Evolutionary conservation across 2,888 invertebrate species (phyloP), one percentile per base, ranked within the genome.

Genomic region (Drosophila meridiana): DNA sequence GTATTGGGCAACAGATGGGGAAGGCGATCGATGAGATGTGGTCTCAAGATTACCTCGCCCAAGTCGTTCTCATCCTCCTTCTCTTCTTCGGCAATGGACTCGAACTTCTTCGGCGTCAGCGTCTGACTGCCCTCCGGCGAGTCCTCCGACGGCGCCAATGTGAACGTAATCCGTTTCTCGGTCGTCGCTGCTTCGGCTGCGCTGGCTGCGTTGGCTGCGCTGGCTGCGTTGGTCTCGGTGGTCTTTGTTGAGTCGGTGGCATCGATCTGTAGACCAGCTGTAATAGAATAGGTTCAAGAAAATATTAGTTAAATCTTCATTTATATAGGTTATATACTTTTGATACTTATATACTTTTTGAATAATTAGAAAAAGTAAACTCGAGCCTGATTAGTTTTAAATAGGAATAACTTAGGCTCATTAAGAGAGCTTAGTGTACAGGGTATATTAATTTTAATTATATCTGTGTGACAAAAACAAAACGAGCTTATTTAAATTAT

Each of bases 81-180:
- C 3, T 91, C 90, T 69, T 92, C 92, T 74, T 93, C 92, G 28
- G 88, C 91, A 61, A 93, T 93, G 8, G 90, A 77, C 45, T 89
- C 91, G 67, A 92, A 92, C 68, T 91, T 91, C 50, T 92, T 89
- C 32, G 92, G 89, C 34, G 90, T 84, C 65, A 91, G 59, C 14
- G 89, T 89, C 56, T 89, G 82, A 69, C 89, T 93, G 53, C 92
- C 91, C 65, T 93, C 92, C 6, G 92, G 90, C 4, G 93, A 92
- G 4, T 90, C 90, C 34, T 91, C 92, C 28, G 90, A 73, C 8
- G 90, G 62, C 4, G 91, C 88, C 59, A 92, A 60, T 9, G 92
- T 93, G 57, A 93, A 92, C 0, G 85, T 92, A 11, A 92, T 92
- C 8, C 90, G 92, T 65, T 91, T 92, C 11, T 92, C 92, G 2